phyloP scores from a whole-genome alignment of 2,888 invertebrate species.

The Halictus quadricinctus region DNA sequence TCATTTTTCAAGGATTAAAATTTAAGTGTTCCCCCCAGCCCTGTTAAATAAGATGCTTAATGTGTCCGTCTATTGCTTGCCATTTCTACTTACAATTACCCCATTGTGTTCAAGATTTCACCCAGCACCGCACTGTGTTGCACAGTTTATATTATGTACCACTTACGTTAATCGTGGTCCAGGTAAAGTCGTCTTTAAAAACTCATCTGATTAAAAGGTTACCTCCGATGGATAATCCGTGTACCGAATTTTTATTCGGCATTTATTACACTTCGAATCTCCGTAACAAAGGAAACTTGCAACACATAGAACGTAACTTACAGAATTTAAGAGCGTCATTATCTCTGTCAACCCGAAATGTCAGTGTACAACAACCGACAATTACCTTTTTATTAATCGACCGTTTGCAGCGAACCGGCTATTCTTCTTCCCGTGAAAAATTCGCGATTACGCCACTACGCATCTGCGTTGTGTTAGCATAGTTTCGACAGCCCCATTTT shows the following conservation, averaged over 20 bases:
- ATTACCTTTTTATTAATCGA: slow-evolving; percentile 38
- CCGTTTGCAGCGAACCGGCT: background rate
- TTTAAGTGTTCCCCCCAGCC: no score
- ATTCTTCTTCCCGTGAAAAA: slow-evolving; percentile 7
- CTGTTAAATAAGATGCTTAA: background rate
- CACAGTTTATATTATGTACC: background rate
- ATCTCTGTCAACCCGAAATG: slow-evolving; percentile 27
- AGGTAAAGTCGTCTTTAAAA: background rate
- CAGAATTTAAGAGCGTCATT: background rate
- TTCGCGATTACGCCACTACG: slow-evolving; percentile 17
- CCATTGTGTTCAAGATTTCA: background rate
- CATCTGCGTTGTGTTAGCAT: slow-evolving; percentile 2
- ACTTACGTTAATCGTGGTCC: background rate
- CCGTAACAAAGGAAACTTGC: background rate
- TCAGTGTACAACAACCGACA: slow-evolving; percentile 31
- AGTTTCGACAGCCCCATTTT: slow-evolving; percentile 37
- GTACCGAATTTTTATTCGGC: background rate
- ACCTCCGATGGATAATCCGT: background rate
- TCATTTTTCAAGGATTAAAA: no score
- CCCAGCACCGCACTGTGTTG: background rate
- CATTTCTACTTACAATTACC: background rate
- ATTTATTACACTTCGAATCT: background rate
- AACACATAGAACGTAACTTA: background rate
- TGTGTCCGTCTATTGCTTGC: background rate
- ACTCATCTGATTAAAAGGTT: background rate